Evolutionary conservation across 2,888 invertebrate genomes (phyloP), one percentile per base, ranked within the genome.

Genomic region (Drosophila mulleri): DNA sequence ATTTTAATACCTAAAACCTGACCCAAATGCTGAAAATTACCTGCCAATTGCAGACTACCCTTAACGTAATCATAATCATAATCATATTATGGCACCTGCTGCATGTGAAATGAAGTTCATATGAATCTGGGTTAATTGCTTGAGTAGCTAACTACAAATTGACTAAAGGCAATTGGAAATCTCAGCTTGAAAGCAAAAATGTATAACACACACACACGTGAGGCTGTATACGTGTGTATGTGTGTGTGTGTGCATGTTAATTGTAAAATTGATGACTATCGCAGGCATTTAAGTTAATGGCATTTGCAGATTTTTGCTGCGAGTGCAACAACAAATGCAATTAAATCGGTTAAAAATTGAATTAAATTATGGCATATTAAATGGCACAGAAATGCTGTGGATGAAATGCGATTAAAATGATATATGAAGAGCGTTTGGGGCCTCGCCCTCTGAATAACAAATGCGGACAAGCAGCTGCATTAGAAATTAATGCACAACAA

Each of bases 71-170:
- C 14, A 7, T 47, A 6, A 60, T 53, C 35, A 18, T 58, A 66
- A 75, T 58, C 35, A 18, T 26, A 57, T 78, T 76, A 68, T 45
- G 42, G 45, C 71, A 62, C 47, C 70, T 62, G 72, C 58, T 52
- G 72, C 69, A 82, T 67, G 58, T 50, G 67, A 70, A 77, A 66
- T 65, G 57, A 70, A 75, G 72, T 77, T 73, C 32, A 57, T 29
- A 32, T n/a, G 64, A 63, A 85, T 71, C 72, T 78, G 72, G 83
- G 87, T 83, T 86, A 83, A 83, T 83, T 83, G 75, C 80, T 66
- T 74, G 59, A 72, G 9, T 75, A 71, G 72, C 42, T 57, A 69
- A 57, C 58, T 56, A 67, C 47, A 61, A 76, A 41, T 29, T 26
- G 41, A 48, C 71, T 47, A 70, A 60, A 52, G 50, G 60, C 67